Conservation (phyloP, 2,888 invertebrate genomes). For the Himalopsyche kuldschensis region DNA sequence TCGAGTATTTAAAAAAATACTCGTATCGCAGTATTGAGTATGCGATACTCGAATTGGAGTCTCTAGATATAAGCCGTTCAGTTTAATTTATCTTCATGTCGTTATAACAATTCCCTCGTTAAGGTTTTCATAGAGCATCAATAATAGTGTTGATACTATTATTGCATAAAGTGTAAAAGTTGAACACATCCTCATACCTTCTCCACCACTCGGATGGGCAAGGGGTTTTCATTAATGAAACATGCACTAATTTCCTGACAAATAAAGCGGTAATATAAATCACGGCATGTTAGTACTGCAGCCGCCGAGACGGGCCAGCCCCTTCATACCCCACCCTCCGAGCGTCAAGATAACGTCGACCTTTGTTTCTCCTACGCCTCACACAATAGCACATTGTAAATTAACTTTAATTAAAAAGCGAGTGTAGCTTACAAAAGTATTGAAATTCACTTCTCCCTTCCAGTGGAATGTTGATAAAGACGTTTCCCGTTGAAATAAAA, state of each 20-base stretch:
- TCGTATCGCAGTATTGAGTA: too few species aligned
- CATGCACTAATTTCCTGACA: constrained; percentile 29
- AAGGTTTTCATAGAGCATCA: too few species aligned
- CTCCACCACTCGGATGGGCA: neutral
- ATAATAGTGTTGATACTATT: too few species aligned
- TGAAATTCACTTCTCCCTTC: neutral
- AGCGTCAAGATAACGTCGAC: constrained; percentile 9
- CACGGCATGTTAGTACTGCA: constrained; percentile 17
- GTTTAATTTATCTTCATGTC: too few species aligned
- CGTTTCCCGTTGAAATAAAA: neutral
- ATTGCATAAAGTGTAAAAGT: too few species aligned
- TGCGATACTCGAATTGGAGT: too few species aligned
- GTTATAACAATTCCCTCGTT: too few species aligned
- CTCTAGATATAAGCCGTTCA: too few species aligned
- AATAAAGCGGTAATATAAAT: constrained; percentile 33
- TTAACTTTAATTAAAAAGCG: constrained; percentile 24
- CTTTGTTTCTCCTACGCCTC: constrained; percentile 5
- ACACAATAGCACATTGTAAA: constrained; percentile 8
- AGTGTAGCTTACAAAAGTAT: neutral
- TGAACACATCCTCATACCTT: neutral
- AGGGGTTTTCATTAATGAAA: constrained; percentile 16
- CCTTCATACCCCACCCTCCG: neutral
- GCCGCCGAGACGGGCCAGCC: neutral
- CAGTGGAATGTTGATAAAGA: neutral
- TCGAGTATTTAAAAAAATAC: too few species aligned